These are phyloP conservation scores for Tetranychus cinnabarinus DNA, from an alignment of 1,140 invertebrate genomes.

Conservation along the genomic window DNA sequence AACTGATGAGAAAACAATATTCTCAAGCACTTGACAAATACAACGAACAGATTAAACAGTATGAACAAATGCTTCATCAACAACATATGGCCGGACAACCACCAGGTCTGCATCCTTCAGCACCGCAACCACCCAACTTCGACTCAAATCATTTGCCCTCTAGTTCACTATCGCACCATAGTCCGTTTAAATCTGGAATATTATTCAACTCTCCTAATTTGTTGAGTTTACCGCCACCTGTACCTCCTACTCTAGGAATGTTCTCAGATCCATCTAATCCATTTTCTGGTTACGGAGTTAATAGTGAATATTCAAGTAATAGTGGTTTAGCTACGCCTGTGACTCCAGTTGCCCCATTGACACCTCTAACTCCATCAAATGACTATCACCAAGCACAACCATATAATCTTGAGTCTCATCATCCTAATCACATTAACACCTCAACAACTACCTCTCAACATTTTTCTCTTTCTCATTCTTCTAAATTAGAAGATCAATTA, in stretches of 20 bases:
- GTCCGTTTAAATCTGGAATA: background rate
- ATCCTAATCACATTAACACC: background rate
- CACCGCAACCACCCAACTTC: background rate
- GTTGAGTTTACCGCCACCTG: background rate
- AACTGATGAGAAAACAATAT: conserved; percentile 38
- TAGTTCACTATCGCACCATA: background rate
- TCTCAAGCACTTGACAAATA: conserved; percentile 11
- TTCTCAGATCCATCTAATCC: background rate
- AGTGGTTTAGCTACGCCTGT: too few relatives aligned
- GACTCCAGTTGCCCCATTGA: background rate
- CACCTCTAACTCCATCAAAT: background rate
- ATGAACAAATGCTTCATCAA: conserved; percentile 1
- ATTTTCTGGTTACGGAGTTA: background rate
- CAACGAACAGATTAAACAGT: conserved; percentile 1
- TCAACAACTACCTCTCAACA: background rate
- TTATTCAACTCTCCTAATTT: background rate
- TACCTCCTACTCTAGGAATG: background rate
- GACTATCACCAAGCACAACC: background rate
- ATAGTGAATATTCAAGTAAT: background rate
- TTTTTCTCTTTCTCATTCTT: background rate
- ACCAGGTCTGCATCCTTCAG: background rate
- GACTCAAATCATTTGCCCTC: background rate
- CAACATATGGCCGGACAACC: background rate
- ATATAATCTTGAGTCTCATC: background rate
- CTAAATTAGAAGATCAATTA: background rate